Evolutionary conservation across 2,888 invertebrate genomes (phyloP).

Genomic region (Pollenia griseotomentosa): DNA sequence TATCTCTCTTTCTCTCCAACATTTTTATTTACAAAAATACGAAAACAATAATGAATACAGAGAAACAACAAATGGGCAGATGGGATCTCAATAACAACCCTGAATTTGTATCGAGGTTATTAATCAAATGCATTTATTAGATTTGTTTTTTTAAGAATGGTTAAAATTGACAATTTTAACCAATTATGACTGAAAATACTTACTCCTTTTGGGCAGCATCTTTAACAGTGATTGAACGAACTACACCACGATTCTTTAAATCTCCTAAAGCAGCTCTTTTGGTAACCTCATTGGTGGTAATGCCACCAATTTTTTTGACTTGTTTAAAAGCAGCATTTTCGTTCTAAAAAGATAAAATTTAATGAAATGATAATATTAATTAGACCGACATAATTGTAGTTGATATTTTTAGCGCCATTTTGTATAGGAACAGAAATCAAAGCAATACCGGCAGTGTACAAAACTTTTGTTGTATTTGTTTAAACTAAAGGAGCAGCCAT

Average conservation of each 20-base stretch:
- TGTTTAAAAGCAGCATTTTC: constrained; percentile 79
- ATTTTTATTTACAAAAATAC: neutral
- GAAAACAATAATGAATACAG: constrained; percentile 42
- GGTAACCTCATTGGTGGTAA: constrained; percentile 76
- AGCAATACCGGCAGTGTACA: constrained; percentile 5
- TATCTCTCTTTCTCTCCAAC: constrained; percentile 1
- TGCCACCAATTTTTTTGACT: constrained; percentile 79
- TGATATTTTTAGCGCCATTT: neutral
- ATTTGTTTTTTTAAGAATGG: too few relatives aligned
- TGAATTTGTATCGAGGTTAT: neutral
- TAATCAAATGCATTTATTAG: neutral
- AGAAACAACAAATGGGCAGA: constrained; percentile 33
- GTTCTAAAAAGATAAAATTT: constrained; percentile 76
- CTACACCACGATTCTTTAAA: constrained; percentile 85
- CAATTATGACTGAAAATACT: constrained; percentile 65
- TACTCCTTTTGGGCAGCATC: constrained; percentile 81
- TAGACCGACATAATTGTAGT: constrained; percentile 7
- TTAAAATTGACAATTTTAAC: neutral
- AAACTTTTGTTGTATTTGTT: constrained; percentile 26
- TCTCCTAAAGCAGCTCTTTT: constrained; percentile 85
- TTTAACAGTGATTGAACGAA: constrained; percentile 77
- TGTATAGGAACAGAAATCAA: neutral
- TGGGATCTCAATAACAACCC: constrained; percentile 21
- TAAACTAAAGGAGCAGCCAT: constrained; percentile 30
- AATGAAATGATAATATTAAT: neutral